Evolutionary conservation across 2,888 invertebrate genomes (phyloP), one percentile per base, ranked within the genome.

Genomic region (Ophraella communa): DNA sequence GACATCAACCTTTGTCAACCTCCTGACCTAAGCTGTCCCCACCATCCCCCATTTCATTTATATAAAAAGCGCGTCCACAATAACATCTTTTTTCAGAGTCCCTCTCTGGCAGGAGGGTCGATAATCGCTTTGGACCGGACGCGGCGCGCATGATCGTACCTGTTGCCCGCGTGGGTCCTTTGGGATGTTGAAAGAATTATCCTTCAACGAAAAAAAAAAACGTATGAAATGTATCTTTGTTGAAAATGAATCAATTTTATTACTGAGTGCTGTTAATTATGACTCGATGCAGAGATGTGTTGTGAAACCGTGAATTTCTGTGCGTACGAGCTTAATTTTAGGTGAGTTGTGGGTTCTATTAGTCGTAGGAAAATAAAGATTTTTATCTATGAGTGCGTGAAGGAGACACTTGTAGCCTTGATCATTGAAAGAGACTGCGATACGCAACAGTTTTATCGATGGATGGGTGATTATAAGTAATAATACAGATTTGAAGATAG

Each of bases 111-210:
- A 17, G 3, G 8, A 27, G 20, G 60, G 52, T 60, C 60, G 60
- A 60, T 60, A 60, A 23, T 44, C 44, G 18, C 44, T 65, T 61
- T 59, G 58, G 51, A 53, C 21, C 30, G 64, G 20, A 42, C n/a
- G 8, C 56, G 73, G 8, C 56, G 73, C 76, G 75, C 76, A 75
- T 73, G 76, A 62, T 71, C 71, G 65, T 68, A 77, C 77, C 77
- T 78, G 77, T 77, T 77, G 78, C 76, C 75, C 65, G 73, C 64
- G 67, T 63, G 71, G 52, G 58, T 65, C 68, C 65, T 57, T 53
- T 53, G 67, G 62, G 70, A 67, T 67, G 70, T 59, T 64, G 66
- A 65, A 65, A 60, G 61, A 64, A 67, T 66, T 44, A 21, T 57
- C 59, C 58, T 62, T 62, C 62, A 52, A n/a, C n/a, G n/a, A n/a